These are phyloP conservation scores for Armadillidium nasatum DNA, from an alignment of 1,140 invertebrate species.

Conservation along the genomic window DNA sequence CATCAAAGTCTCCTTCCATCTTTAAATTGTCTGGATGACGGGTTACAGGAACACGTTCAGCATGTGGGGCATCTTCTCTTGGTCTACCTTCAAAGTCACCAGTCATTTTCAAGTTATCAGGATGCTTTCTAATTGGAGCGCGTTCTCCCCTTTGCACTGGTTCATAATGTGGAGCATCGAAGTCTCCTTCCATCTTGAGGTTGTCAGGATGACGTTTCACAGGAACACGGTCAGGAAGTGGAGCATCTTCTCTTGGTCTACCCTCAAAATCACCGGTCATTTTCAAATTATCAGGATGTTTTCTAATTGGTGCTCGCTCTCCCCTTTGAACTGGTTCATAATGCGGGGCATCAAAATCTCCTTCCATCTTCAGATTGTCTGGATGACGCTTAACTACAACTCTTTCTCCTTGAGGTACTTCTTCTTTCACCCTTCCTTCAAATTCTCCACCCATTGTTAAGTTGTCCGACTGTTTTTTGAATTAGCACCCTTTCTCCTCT, in stretches of 20 bases:
- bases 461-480: conserved; percentile 54
- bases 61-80: conserved; percentile 18
- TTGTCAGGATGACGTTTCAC: conserved; percentile 43
- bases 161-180: conserved; percentile 33
- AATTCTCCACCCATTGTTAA: conserved; percentile 58
- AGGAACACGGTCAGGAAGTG: conserved; percentile 38
- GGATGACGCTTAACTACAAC: conserved; percentile 43
- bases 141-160: conserved; percentile 49
- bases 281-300: conserved; percentile 56
- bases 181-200: conserved; percentile 39
- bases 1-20: conserved; percentile 46
- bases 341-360: conserved; percentile 52
- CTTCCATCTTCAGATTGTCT: conserved; percentile 59
- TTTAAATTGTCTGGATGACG: conserved; percentile 43
- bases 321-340: conserved; percentile 49
- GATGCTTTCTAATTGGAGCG: conserved; percentile 49
- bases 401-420: conserved; percentile 28
- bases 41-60: conserved; percentile 24
- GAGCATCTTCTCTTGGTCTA: conserved; percentile 32
- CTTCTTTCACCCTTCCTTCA: conserved; percentile 42
- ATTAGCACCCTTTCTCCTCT: conserved; percentile 30
- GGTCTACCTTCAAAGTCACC: conserved; percentile 23
- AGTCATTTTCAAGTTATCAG: conserved; percentile 56
- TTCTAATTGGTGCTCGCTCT: conserved; percentile 52
- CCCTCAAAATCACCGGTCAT: conserved; percentile 57